Evolutionary conservation across 2,888 invertebrate genomes (phyloP), one percentile per base, ranked within the genome.

Genomic region (Petrophora chlorosata): DNA sequence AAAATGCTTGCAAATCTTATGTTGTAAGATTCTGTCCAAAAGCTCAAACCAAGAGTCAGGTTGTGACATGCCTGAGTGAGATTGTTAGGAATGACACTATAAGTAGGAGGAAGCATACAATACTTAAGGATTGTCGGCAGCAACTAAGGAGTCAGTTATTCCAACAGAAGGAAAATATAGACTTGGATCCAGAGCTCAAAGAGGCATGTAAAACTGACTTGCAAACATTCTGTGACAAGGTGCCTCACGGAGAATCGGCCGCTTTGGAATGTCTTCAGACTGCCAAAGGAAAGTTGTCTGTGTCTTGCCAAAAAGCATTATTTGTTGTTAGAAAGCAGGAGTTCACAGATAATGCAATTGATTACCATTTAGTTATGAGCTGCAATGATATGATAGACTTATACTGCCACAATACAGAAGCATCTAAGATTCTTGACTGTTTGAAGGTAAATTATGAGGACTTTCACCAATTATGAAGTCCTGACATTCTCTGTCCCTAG

Each of bases 71-170:
- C 78, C 87, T 98, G 53, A 98, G 98, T 85, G 96, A 97, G 79
- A 95, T 96, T 56, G 95, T 98, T 38, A 93, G 97, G 56, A 96
- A 98, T 73, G 97, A 98, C 75, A 96, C 97, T 0, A 92, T 98
- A 48, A 91, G 92, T 23, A 93, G 93, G 42, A 91, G 92, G 34
- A 94, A 95, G 51, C 96, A 95, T 60, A 93, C 94, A 57, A 94
- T 99, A 67, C 93, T 95, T 2, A 96, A 95, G 77, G 95, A 96
- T 13, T 99, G 99, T 75, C 92, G 97, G 19, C 96, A 97, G 70
- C 98, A 99, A 78, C 89, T 99, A 10, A 93, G 95, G 72, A 95
- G 96, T 36, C 98, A 99, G 75, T 91, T 99, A 15, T 95, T 98
- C 67, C 97, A 98, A 73, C 95, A 98, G 80, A 93, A 97, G 58